Evolutionary conservation across 1,140 invertebrate genomes (phyloP), one percentile per base, ranked within the genome.

Genomic region (Drosophila elegans): DNA sequence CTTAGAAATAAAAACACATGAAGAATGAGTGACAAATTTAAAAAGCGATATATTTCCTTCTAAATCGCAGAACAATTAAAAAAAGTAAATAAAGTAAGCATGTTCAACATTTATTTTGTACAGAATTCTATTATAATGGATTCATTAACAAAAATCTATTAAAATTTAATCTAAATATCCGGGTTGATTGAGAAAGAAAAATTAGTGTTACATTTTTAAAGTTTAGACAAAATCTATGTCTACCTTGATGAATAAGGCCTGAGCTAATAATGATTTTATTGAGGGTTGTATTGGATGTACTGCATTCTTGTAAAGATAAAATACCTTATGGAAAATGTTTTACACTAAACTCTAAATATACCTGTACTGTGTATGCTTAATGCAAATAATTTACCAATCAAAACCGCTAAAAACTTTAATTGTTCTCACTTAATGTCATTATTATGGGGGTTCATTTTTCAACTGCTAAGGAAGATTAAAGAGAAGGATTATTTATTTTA

Each of bases 401-500:
- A 80, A 77, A 81, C 73, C 67, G 61, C 79, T 81, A 77, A 73
- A 49, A 55, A 48, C 38, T 49, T 61, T 74, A 53, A 56, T 74
- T 36, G 21, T 36, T 62, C 55, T 36, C 54, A 39, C 64, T 61
- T 55, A 64, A 68, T 64, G 57, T 34, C 59, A 49, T 36, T 66
- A 29, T 34, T 45, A 45, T 62, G 41, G 64, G 64, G 64, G 4
- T 21, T 69, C 64, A 68, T 79, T 61, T 61, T 49, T 59, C 68
- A 73, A 74, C 69, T 75, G 77, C 78, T 81, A 81, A 55, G 67
- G 74, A 82, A 57, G 79, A 82, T 82, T 61, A 78, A 77, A 81
- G 54, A 74, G 60, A 77, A 45, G 67, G 66, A 67, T 81, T 80
- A 81, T 56, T 68, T 42, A 53, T 62, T 80, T 61, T 53, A 48